Evolutionary conservation across 2,113 vertebrate species (phyloP), one percentile per base, ranked within the genome.

Genomic region (Reinhardtius hippoglossoides): DNA sequence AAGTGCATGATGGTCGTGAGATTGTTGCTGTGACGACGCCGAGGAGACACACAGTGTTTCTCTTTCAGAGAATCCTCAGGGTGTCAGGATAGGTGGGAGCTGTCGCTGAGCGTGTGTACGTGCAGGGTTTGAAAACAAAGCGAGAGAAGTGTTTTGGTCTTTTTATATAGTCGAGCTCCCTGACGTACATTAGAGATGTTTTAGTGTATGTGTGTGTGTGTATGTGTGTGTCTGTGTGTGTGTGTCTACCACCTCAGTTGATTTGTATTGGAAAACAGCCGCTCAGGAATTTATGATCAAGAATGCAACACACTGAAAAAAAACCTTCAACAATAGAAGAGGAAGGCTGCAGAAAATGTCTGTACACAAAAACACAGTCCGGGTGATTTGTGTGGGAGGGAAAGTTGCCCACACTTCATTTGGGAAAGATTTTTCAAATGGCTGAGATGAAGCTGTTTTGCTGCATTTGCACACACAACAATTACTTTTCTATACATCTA

Each of bases 21-120:
- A 84, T 83, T 85, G 81, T 92, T 90, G 86, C 85, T 87, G 78
- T 88, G 83, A 88, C 86, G 24, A 88, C 50, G 66, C 74, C 10
- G 76, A 76, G 74, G 76, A 83, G 77, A 84, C 91, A 92, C 89
- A 91, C 40, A 42, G 40, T 42, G 40, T 91, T 91, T 89, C 65
- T 83, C 61, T 80, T 78, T 74, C 52, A 68, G 73, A 78, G 76
- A 71, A 76, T 73, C 84, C 69, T 80, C 65, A 2, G 78, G 75
- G 79, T 84, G 85, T 88, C 80, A 42, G 87, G 67, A 74, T 79
- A 87, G 84, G 84, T 89, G 83, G 70, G 82, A 75, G 73, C 71
- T 81, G 74, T 82, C 26, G 50, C 84, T 77, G 74, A 61, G 54
- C 60, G 65, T 59, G 69, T 65, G 81, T 68, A 31, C 56, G 27